Base-by-base conservation (phyloP, 2,888 invertebrate species). In the Campoplex nolae region DNA sequence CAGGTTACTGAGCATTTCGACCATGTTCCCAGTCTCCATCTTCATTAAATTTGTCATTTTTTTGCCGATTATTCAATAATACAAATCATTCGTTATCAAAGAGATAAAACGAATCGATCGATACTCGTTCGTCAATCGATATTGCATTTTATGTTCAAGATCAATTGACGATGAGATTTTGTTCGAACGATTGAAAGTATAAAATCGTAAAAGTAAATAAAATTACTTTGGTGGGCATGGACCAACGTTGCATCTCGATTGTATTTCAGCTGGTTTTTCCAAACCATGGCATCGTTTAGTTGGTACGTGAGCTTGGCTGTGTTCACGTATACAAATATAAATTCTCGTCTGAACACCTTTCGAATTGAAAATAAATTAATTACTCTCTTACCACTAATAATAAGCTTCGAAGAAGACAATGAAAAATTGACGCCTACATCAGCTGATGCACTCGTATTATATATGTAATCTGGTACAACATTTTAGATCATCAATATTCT, bases 21-120 rank as follows among this genome's bases (percentile, higher is more conserved):
- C 98, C 98, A 98, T 9, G 97, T 96, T 1, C 96, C 96, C 0
- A 96, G 96, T 68, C 96, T 95, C 98, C 98, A 98, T 88, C 93
- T 78, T 68, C 3, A 2, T 16, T 11, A 54, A 38, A 28, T 38
- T 35, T 8, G 35, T 13, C 1, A 54, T 54, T 32, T 3, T 56
- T 56, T 4, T 3, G 0, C 0, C 18, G 18, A 51, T 8, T 54
- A 18, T 8, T 32, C 0, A 48, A 16, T 7, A 1, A 56, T 23
- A 4, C 32, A 3, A 13, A 45, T 45, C 0, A 45, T 45, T 13
- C 45, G 11, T 45, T 45, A 2, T 45, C 13, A 13, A 45, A 13
- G 4, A 38, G 38, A 6, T 38, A 4, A 38, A 38, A 6, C 6
- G 38, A 45, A 23, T 23, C 23, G 23, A 23, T 23, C 23, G 23